phyloP scores from a whole-genome alignment of 2,888 invertebrate species.

The Dimorphilus gyrociliatus region DNA sequence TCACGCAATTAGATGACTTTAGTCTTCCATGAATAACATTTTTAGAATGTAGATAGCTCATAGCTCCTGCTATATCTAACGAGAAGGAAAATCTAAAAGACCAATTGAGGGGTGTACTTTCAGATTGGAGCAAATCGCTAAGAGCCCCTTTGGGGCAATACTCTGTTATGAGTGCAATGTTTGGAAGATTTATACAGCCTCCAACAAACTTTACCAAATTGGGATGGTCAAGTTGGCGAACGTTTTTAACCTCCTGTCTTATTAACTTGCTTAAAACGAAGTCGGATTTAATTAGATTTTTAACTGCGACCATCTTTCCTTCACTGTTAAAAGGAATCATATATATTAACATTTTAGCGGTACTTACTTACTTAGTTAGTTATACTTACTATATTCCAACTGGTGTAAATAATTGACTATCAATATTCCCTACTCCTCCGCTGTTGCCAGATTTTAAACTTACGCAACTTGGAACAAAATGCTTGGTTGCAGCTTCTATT shows the following conservation, averaged over 20 bases:
- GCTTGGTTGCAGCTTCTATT: too few relatives aligned
- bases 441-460: too few relatives aligned
- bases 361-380: neutral
- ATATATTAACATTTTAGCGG: too few relatives aligned
- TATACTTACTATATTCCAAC: slow-evolving; percentile 7
- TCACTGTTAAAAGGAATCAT: slow-evolving; percentile 11
- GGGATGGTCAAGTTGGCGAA: slow-evolving; percentile 20
- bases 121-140: slow-evolving; percentile 22
- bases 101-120: slow-evolving; percentile 27
- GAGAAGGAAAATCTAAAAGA: slow-evolving; percentile 28
- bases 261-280: slow-evolving; percentile 16
- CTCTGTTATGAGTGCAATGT: slow-evolving; percentile 21
- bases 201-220: slow-evolving; percentile 25
- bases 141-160: slow-evolving; percentile 31
- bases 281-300: slow-evolving; percentile 14
- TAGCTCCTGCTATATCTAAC: slow-evolving; percentile 19
- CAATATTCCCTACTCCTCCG: too few relatives aligned
- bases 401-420: slow-evolving; percentile 6
- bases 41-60: slow-evolving; percentile 18
- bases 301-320: slow-evolving; percentile 16
- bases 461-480: too few relatives aligned
- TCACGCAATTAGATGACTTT: slow-evolving; percentile 23
- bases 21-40: slow-evolving; percentile 18
- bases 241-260: slow-evolving; percentile 16
- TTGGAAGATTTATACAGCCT: slow-evolving; percentile 19